A percentile compares a stretch with the other conserved stretches of the same genome.
Conservation (phyloP, 2,888 invertebrate species). For the Teleogryllus oceanicus region DNA sequence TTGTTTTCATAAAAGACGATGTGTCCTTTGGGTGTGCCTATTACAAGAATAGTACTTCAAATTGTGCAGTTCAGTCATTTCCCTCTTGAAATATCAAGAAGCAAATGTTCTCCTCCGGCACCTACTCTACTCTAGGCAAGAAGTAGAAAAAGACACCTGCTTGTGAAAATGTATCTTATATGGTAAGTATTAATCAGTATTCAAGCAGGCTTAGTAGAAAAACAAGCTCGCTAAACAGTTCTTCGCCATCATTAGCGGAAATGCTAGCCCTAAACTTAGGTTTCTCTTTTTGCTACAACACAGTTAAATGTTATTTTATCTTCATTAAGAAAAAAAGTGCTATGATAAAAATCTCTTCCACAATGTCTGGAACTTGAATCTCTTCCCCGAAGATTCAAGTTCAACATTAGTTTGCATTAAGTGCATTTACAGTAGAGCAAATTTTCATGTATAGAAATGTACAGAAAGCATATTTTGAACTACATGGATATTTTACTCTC, state of each 20-base stretch:
- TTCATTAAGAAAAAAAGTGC: constrained; percentile 6
- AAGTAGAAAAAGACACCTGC: constrained; percentile 18
- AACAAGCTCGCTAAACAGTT: constrained; percentile 18
- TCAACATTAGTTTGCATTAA: constrained; percentile 23
- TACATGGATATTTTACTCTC: constrained; percentile 25
- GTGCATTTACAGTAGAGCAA: constrained; percentile 27
- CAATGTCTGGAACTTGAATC: constrained; percentile 32
- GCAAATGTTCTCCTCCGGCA: constrained; percentile 7
- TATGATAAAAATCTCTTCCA: not conserved
- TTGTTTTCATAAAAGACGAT: constrained; percentile 18
- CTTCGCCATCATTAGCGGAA: not conserved
- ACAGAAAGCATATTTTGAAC: constrained; percentile 28
- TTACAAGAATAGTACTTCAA: constrained; percentile 11
- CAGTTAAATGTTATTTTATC: not conserved
- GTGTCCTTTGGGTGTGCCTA: constrained; percentile 4
- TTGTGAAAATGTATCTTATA: not conserved
- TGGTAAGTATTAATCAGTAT: not conserved
- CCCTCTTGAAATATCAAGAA: not conserved
- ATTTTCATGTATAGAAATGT: constrained; percentile 28
- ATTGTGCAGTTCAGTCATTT: constrained; percentile 18
- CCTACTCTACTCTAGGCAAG: constrained; percentile 11
- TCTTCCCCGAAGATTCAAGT: constrained; percentile 37
- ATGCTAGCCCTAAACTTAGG: not conserved
- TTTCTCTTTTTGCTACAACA: constrained; percentile 1
- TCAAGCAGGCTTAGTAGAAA: constrained; percentile 12